Conservation (phyloP, 2,888 invertebrate genomes). For the Sceliomorpha sp. region DNA sequence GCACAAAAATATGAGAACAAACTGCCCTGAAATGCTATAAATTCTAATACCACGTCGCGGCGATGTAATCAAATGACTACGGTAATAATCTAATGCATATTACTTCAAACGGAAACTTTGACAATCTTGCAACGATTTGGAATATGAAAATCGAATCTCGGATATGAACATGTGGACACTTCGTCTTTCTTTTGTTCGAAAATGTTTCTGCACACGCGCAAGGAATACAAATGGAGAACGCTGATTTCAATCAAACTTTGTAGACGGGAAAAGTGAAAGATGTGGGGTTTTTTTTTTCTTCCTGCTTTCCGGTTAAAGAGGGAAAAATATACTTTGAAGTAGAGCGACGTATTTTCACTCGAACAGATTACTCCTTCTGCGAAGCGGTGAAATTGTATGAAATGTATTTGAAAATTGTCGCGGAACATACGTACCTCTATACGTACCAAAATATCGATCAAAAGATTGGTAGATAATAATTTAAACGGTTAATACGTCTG, state of each 20-base stretch:
- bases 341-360: conserved; percentile 47
- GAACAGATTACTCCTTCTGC: conserved; percentile 42
- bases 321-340: conserved; percentile 54
- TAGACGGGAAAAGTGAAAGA: conserved; percentile 47
- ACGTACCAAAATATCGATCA: too few relatives aligned
- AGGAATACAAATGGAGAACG: conserved; percentile 39
- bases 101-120: too few relatives aligned
- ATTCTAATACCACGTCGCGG: conserved; percentile 6
- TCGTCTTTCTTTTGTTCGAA: conserved; percentile 14
- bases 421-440: background rate
- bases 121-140: too few relatives aligned
- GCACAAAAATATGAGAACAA: too few relatives aligned
- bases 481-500: too few relatives aligned
- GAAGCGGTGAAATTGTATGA: conserved; percentile 44
- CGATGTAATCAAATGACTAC: too few relatives aligned
- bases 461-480: too few relatives aligned
- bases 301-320: conserved; percentile 45
- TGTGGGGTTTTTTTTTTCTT: conserved; percentile 37
- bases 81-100: too few relatives aligned
- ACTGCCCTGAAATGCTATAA: conserved; percentile 9
- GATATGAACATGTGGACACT: conserved; percentile 34
- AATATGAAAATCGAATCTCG: conserved; percentile 21
- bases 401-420: conserved; percentile 30
- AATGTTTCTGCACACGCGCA: conserved; percentile 20
- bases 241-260: conserved; percentile 52